Evolutionary conservation across 2,888 invertebrate species (phyloP).

Genomic region (Uropetala carovei): DNA sequence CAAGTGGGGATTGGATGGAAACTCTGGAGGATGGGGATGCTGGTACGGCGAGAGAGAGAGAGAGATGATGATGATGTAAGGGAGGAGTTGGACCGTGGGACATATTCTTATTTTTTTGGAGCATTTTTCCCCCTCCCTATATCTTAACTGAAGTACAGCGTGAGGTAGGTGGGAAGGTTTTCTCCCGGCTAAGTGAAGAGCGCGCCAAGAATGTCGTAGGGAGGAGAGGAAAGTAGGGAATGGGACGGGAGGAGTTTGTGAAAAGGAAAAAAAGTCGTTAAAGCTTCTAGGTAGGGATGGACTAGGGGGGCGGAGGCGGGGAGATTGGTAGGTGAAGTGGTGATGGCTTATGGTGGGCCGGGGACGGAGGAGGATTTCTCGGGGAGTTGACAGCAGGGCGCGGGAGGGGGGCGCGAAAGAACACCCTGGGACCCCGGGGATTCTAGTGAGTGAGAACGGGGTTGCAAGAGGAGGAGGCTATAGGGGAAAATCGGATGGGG

Average conservation of each 20-base stretch:
- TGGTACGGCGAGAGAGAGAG: neutral
- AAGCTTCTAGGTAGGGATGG: neutral
- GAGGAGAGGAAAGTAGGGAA: neutral
- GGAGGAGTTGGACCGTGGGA: neutral
- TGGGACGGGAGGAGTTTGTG: neutral
- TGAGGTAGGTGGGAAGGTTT: neutral
- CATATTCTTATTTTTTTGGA: conserved; percentile 17
- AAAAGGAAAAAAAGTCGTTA: neutral
- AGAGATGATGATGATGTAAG: conserved; percentile 13
- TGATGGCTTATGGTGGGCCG: neutral
- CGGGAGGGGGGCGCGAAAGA: neutral
- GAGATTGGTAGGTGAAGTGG: conserved; percentile 11
- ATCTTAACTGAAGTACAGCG: neutral
- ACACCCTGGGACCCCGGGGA: conserved; percentile 54
- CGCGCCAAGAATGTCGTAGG: neutral
- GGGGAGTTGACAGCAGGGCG: neutral
- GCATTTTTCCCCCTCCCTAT: neutral
- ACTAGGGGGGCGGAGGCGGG: neutral
- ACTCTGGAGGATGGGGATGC: too few species aligned
- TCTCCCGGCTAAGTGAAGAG: conserved; percentile 12
- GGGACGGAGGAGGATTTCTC: neutral
- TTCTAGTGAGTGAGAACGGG: neutral
- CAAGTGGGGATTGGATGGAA: neutral
- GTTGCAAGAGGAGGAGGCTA: neutral
- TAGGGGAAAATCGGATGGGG: neutral